Conservation (phyloP, 2,888 invertebrate species). For the Tenthredo livida region DNA sequence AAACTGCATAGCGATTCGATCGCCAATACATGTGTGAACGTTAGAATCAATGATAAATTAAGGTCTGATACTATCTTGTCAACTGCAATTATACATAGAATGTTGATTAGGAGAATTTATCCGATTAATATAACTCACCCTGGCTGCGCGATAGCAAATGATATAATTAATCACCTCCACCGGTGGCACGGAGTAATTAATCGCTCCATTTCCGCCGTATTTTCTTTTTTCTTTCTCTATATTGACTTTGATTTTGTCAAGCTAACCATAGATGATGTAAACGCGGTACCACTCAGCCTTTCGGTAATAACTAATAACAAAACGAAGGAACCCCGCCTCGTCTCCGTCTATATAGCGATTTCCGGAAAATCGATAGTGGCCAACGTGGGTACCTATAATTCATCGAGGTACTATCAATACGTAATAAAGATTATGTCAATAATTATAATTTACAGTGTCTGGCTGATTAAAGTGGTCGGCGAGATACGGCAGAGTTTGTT, state of each 20-base stretch:
- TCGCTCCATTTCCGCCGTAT: too few species aligned
- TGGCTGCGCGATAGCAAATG: too few species aligned
- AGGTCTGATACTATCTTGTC: background rate
- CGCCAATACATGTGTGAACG: background rate
- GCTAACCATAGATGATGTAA: background rate
- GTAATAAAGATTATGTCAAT: constrained; percentile 1
- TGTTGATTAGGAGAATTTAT: background rate
- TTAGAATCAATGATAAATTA: background rate
- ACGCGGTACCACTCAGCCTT: background rate
- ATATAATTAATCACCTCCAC: too few species aligned
- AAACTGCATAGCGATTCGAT: background rate
- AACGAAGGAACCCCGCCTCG: background rate
- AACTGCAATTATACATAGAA: background rate
- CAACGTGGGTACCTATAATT: background rate
- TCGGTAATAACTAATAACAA: background rate
- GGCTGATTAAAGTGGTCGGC: constrained; percentile 25
- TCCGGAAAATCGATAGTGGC: background rate
- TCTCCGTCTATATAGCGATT: background rate
- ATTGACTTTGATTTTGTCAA: background rate
- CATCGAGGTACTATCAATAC: background rate
- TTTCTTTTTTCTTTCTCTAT: too few species aligned
- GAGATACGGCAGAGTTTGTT: constrained; percentile 7
- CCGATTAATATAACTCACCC: too few species aligned
- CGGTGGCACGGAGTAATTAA: too few species aligned
- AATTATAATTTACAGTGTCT: constrained; percentile 10